phyloP scores from a whole-genome alignment of 2,797 vertebrate species.

The Anisognathus igniventris region DNA sequence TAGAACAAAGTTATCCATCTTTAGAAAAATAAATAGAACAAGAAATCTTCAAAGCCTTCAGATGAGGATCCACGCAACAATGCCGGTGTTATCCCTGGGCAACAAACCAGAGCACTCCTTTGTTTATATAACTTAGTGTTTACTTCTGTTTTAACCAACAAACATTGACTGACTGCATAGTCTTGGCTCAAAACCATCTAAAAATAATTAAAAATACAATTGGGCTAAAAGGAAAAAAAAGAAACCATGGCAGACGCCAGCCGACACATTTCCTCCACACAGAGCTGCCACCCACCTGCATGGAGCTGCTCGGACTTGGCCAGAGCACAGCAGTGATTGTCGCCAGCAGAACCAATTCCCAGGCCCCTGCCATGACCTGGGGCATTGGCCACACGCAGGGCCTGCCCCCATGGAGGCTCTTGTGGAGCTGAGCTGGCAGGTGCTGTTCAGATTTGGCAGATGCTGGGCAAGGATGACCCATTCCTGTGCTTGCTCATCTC shows the following conservation, averaged over 20 bases:
- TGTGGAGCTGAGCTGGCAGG: not conserved
- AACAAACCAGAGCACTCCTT: conserved; percentile 19
- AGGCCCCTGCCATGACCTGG: fast-evolving
- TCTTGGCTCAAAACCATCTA: not conserved
- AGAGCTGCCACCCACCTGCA: not conserved
- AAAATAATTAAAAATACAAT: conserved; percentile 25
- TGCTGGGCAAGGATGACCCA: not conserved
- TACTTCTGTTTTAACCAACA: conserved; percentile 51
- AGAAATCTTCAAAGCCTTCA: conserved; percentile 33
- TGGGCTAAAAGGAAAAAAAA: not conserved
- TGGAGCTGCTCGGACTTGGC: fast-evolving
- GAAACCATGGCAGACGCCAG: fast-evolving
- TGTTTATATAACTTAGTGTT: conserved; percentile 41
- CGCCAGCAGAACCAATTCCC: not conserved
- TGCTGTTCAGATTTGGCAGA: not conserved
- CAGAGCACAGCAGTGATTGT: not conserved
- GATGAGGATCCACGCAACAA: not conserved
- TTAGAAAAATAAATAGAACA: conserved; percentile 38
- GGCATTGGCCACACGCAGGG: fast-evolving
- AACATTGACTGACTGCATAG: conserved; percentile 10
- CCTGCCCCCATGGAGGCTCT: not conserved
- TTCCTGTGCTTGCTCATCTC: not conserved
- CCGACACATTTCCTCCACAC: not conserved
- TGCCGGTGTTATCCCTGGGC: not conserved
- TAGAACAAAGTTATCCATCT: conserved; percentile 9